Conservation (phyloP, 2,888 invertebrate species). For the Amphimallon solstitiale region DNA sequence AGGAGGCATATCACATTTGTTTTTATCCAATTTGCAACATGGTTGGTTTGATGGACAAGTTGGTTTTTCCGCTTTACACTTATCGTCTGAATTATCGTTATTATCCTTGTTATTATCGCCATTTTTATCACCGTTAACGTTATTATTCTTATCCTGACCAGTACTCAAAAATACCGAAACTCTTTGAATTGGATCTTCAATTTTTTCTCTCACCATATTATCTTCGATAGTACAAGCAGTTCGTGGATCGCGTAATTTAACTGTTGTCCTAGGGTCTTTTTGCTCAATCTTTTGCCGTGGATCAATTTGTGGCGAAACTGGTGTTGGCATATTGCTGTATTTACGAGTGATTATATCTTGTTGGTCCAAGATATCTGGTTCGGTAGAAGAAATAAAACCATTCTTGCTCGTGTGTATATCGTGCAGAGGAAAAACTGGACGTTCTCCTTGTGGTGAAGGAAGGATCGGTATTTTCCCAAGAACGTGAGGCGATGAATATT, state of each 20-base stretch:
- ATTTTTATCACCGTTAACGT: not conserved
- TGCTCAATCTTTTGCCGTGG: too few species aligned
- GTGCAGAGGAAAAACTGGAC: not conserved
- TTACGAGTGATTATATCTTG: too few species aligned
- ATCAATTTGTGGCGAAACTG: too few species aligned
- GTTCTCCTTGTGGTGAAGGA: not conserved
- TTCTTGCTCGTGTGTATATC: too few species aligned
- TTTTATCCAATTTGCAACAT: slow-evolving; percentile 11
- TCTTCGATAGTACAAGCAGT: too few species aligned
- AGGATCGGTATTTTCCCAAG: not conserved
- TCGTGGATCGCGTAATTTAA: too few species aligned
- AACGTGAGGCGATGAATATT: not conserved
- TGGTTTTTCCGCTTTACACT: not conserved
- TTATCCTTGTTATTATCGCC: not conserved
- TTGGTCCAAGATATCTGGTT: too few species aligned
- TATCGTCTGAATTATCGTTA: not conserved
- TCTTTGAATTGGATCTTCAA: not conserved
- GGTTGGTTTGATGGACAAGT: not conserved
- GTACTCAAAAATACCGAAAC: not conserved
- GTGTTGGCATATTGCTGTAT: too few species aligned
- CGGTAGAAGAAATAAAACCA: too few species aligned
- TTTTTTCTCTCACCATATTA: not conserved
- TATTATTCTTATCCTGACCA: not conserved
- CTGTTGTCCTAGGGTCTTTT: too few species aligned
- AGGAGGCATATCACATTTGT: not conserved